Evolutionary conservation across 2,888 invertebrate genomes (phyloP).

Genomic region (Chaitophorus viminalis): DNA sequence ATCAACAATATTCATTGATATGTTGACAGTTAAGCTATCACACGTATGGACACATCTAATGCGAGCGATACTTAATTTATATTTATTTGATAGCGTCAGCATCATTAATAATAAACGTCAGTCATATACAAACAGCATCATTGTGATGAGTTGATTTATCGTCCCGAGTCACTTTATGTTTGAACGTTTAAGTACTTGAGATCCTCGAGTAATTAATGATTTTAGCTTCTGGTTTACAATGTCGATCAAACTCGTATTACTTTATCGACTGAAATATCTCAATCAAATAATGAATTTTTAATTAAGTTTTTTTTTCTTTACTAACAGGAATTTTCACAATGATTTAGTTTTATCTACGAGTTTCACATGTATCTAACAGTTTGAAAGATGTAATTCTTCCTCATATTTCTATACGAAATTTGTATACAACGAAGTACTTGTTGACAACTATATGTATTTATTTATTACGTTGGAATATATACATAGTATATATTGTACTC

Average conservation of each 20-base stretch:
- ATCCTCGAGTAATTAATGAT: neutral
- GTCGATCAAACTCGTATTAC: neutral
- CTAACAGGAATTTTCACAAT: neutral
- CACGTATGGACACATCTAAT: neutral
- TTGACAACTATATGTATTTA: no score
- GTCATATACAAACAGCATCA: neutral
- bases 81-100: neutral
- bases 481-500: no score
- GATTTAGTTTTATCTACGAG: neutral
- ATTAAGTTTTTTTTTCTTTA: no score
- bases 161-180: neutral
- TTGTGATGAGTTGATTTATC: conserved; percentile 1
- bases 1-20: neutral
- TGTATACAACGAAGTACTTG: no score
- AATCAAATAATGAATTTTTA: neutral
- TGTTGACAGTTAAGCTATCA: neutral
- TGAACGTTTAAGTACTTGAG: neutral
- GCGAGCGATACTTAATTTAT: neutral
- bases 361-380: no score
- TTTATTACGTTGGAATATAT: no score
- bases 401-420: no score
- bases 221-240: neutral
- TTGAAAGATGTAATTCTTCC: no score
- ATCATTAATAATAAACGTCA: conserved; percentile 12
- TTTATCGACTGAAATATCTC: neutral